Base-by-base conservation (phyloP, 2,888 invertebrate species). In the Gisinianus flammeolus region DNA sequence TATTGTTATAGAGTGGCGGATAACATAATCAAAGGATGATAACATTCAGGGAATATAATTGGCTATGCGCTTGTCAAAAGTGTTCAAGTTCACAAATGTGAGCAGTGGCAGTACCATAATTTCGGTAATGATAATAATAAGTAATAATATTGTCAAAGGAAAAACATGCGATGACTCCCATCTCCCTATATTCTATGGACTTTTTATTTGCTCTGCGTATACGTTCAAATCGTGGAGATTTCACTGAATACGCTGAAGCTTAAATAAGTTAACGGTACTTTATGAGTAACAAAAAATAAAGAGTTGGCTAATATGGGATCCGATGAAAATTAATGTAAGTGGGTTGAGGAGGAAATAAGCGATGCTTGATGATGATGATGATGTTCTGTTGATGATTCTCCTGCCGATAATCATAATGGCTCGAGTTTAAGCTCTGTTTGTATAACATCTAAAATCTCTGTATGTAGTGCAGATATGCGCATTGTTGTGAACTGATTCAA, bases 321-420 rank as follows among this genome's bases (percentile, higher is more conserved):
- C 8, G 67, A 67, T n/a, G 28, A 30, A 66, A 74, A 74, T 67
- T 74, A 74, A 74, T 74, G 74, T 74, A 67, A 74, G n/a, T 74
- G 74, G 52, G 74, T 74, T 66, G 66, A 66, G 54, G 30, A 74
- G 74, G 74, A 74, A 66, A 74, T 74, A 28, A 64, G 44, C 44
- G 26, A 16, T 26, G 64, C 24, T 28, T 64, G 72, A 31, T 72
- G 58, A 33, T 62, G 58, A 3, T 35, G 71, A 0, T 58, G 58
- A 33, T 58, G 19, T 71, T 71, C 4, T 69, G n/a, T 10, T 58
- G 64, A 26, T 64, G 64, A 26, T 64, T 54, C 58, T 58, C 12
- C 33, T 72, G 72, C 33, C 30, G 58, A 72, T 72, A 56, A 62
- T 58, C 58, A 62, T 72, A 72, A 72, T 30, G 58, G 58, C 24